Evolutionary conservation across 2,113 vertebrate species (phyloP), one percentile per base, ranked within the genome.

Genomic region (Neogobius melanostomus): DNA sequence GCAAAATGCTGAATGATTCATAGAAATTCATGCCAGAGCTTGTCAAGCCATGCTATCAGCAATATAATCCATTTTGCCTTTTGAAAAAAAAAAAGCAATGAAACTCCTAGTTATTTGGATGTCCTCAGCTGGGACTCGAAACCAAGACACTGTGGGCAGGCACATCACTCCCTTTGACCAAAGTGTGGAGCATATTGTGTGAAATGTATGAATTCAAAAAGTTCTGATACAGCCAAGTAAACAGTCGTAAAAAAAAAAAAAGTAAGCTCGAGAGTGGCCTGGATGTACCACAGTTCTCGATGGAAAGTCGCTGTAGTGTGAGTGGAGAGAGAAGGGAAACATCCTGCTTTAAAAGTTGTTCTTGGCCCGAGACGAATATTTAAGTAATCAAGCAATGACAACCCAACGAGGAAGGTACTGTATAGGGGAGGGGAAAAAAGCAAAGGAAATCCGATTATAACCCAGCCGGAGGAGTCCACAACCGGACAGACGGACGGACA

Each of bases 341-440:
- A 44, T 71, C 61, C 12, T 11, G 63, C 11, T 73, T 69, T 17
- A 67, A 44, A 73, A 45, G 64, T 50, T 68, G 64, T 74, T 42
- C 42, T 64, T 75, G 46, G 3, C 76, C 21, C 21, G 61, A 52
- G 73, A 72, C 71, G 64, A 47, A 14, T 8, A 74, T 66, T 42
- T 59, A 21, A 11, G 56, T 59, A 59, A 59, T 59, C 56, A 59
- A 42, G 21, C 56, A 42, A 59, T 59, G 72, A 75, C 70, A 77
- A 72, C 12, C 66, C 71, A 78, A 74, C 76, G 76, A 84, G 71
- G 69, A 63, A 64, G 76, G 60, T 60, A n/a, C n/a, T n/a, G n/a
- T n/a, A 68, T 72, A 46, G 28, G 17, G 17, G 16, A 28, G 5
- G 17, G 61, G 72, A 59, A 10, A 63, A 61, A 45, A 21, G 45